phyloP scores from a whole-genome alignment of 2,113 vertebrate species.

The Donacobius atricapilla region DNA sequence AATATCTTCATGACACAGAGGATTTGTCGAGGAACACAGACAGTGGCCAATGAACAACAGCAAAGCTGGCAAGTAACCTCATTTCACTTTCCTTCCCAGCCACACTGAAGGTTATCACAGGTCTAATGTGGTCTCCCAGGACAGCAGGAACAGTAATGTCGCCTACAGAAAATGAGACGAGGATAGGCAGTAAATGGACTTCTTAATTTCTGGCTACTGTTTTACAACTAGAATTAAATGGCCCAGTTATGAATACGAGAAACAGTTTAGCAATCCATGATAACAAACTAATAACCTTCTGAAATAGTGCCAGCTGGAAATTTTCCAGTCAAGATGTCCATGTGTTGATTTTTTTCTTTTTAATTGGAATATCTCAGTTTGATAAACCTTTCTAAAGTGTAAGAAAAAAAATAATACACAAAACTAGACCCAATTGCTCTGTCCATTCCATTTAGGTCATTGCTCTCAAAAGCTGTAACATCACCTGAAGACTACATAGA shows the following conservation, averaged over 20 bases:
- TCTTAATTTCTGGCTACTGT: not conserved
- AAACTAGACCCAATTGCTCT: rapidly evolving
- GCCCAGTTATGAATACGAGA: not conserved
- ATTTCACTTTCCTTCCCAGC: not conserved
- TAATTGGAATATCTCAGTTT: not conserved
- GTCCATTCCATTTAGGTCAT: not conserved
- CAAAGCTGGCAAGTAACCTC: not conserved
- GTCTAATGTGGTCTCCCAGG: not conserved
- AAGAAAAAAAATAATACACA: not conserved
- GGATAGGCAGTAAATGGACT: not conserved
- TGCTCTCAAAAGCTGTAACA: not conserved
- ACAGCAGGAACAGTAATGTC: not conserved
- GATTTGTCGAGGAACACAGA: not conserved
- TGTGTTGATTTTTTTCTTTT: not conserved
- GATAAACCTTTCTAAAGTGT: not conserved
- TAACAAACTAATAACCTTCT: not conserved
- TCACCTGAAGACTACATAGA: not conserved
- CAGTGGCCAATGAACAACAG: not conserved
- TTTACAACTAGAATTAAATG: not conserved
- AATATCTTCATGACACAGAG: slow-evolving; percentile 29
- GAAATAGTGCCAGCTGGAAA: not conserved
- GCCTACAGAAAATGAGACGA: not conserved
- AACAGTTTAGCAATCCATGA: not conserved
- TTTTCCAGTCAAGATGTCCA: not conserved
- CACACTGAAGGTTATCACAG: not conserved